Evolutionary conservation across 2,888 invertebrate species (phyloP).

Genomic region (Caenorhabditis sp.): DNA sequence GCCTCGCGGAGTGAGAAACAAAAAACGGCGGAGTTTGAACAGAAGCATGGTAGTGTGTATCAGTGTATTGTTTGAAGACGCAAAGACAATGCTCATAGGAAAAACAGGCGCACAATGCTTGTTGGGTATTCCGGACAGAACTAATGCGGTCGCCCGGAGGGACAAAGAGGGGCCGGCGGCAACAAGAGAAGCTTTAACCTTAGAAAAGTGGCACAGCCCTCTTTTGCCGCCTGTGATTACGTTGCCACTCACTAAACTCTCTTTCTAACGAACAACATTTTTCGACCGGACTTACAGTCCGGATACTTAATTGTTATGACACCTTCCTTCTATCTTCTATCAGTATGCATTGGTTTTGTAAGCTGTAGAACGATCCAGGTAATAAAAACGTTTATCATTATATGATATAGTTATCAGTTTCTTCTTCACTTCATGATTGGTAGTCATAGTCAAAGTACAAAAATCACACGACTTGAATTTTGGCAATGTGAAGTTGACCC

Average conservation of each 20-base stretch:
- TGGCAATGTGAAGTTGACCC: conserved; percentile 24
- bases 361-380: conserved; percentile 64
- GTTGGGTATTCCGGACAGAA: conserved; percentile 61
- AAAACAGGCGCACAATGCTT: conserved; percentile 52
- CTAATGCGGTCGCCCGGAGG: conserved; percentile 50
- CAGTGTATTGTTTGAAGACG: conserved; percentile 59
- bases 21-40: conserved; percentile 48
- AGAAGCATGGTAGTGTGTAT: conserved; percentile 59
- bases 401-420: conserved; percentile 29
- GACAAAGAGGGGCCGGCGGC: conserved; percentile 50
- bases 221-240: conserved; percentile 36
- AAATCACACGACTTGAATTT: conserved; percentile 46
- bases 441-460: not conserved
- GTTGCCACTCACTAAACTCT: conserved; percentile 29
- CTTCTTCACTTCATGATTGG: not conserved
- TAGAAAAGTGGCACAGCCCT: conserved; percentile 45
- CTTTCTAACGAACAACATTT: conserved; percentile 37
- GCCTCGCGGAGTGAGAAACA: conserved; percentile 20
- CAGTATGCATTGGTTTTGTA: conserved; percentile 35
- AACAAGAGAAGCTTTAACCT: conserved; percentile 48
- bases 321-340: conserved; percentile 5
- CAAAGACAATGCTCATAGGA: conserved; percentile 58
- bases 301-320: conserved; percentile 45
- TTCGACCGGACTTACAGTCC: conserved; percentile 56
- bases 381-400: conserved; percentile 24